A percentile compares a stretch with the other conserved stretches of the same genome.
phyloP scores from a whole-genome alignment of 1,140 invertebrate genomes.

The Stegodyphus dumicola region DNA sequence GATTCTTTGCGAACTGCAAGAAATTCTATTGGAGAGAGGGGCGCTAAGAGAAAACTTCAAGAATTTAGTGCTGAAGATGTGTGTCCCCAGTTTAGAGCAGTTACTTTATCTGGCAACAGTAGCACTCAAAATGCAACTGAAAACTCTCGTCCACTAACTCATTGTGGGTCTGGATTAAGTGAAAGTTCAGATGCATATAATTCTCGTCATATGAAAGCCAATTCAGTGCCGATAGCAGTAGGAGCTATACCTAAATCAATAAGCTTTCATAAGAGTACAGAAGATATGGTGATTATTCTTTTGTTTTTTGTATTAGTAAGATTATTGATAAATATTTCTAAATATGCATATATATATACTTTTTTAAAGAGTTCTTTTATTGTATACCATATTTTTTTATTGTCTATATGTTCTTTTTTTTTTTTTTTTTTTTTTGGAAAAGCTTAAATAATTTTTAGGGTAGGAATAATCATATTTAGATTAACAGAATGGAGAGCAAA shows the following conservation, averaged over 20 bases:
- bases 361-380: too few relatives aligned
- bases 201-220: slow-evolving; percentile 20
- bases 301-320: background rate
- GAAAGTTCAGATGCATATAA: slow-evolving; percentile 14
- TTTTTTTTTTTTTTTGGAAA: too few relatives aligned
- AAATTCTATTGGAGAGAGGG: slow-evolving; percentile 2
- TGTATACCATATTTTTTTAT: too few relatives aligned
- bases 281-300: slow-evolving; percentile 66
- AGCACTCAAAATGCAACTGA: background rate
- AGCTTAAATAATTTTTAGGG: too few relatives aligned
- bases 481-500: too few relatives aligned
- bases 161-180: too few relatives aligned
- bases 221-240: slow-evolving; percentile 68
- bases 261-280: slow-evolving; percentile 89
- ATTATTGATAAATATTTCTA: background rate
- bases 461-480: too few relatives aligned
- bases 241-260: slow-evolving; percentile 92
- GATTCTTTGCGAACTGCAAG: background rate
- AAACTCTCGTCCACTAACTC: background rate
- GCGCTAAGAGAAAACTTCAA: slow-evolving; percentile 41
- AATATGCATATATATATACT: background rate
- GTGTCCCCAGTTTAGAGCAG: slow-evolving; percentile 37
- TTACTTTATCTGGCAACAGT: slow-evolving; percentile 3
- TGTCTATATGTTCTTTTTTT: too few relatives aligned
- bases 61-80: slow-evolving; percentile 45